Evolutionary conservation across 2,797 vertebrate species (phyloP), one percentile per base, ranked within the genome.

Genomic region (Trachurus trachurus): DNA sequence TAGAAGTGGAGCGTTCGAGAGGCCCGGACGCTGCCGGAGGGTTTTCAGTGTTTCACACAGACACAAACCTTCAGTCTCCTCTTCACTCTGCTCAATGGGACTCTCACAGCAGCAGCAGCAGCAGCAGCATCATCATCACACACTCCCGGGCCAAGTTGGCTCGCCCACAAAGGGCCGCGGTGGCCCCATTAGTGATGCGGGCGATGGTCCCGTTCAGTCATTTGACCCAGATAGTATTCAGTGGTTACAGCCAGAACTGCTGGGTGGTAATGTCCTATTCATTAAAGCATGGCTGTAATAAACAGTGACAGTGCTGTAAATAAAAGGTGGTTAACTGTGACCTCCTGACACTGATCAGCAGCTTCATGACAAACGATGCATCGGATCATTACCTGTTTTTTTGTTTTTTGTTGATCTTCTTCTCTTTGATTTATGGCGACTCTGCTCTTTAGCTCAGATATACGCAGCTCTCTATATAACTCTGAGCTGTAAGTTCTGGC

Each of bases 71-170:
- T 82, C 88, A 71, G 90, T 67, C 52, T 76, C 74, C 91, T 88
- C 92, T 93, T 93, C 83, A 85, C 71, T 86, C 73, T 65, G 73
- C 84, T 94, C 87, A 91, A 87, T 92, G 88, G 79, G 79, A 67
- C 87, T 82, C 81, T 88, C 61, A 86, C 81, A 78, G 68, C 81
- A 86, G 80, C 84, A 74, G 86, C 83, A 74, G 86, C 83, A 70
- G 3, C 26, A 26, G 26, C 26, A 26, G 1, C 26, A 26, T 26
- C 26, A 26, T 26, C 26, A 26, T 26, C 61, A 61, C 64, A 44
- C 73, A 44, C 72, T 0, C 31, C 31, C 31, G 54, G 80, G 94
- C 94, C 94, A 94, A 94, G 71, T 87, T 93, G 93, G 94, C 93
- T 83, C 81, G 17, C 45, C 64, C 66, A 72, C 88, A 84, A 71